phyloP scores from a whole-genome alignment of 2,113 vertebrate species.

The Orthonyx spaldingii region DNA sequence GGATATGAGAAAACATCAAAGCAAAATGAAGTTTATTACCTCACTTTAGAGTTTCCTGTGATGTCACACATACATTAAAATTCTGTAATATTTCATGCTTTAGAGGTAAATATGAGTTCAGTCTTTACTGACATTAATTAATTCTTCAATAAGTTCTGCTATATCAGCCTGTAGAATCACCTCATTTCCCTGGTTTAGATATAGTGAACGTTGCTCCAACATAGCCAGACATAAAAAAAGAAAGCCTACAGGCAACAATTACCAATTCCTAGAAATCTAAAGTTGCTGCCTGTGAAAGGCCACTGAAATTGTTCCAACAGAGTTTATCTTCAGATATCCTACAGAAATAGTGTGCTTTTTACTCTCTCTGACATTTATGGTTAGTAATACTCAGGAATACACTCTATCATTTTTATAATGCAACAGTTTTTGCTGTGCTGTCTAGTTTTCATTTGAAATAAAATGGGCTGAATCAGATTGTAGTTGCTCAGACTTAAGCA shows the following conservation, averaged over 20 bases:
- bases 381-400: not conserved
- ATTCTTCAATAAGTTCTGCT: not conserved
- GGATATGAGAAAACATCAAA: not conserved
- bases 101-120: not conserved
- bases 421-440: not conserved
- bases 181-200: not conserved
- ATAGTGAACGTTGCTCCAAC: not conserved
- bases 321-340: not conserved
- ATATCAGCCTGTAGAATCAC: not conserved
- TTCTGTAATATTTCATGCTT: not conserved
- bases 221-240: not conserved
- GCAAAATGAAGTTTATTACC: not conserved
- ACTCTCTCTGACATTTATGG: not conserved
- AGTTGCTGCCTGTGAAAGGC: not conserved
- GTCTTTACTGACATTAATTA: not conserved
- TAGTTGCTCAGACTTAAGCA: not conserved
- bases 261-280: not conserved
- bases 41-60: not conserved
- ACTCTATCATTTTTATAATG: not conserved
- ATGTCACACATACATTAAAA: not conserved
- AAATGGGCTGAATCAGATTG: not conserved
- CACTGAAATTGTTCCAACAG: not conserved
- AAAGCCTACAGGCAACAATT: not conserved
- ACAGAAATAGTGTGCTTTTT: not conserved
- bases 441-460: slow-evolving; percentile 11